Evolutionary conservation across 2,888 invertebrate genomes (phyloP).

Genomic region (Argyresthia goedartella): DNA sequence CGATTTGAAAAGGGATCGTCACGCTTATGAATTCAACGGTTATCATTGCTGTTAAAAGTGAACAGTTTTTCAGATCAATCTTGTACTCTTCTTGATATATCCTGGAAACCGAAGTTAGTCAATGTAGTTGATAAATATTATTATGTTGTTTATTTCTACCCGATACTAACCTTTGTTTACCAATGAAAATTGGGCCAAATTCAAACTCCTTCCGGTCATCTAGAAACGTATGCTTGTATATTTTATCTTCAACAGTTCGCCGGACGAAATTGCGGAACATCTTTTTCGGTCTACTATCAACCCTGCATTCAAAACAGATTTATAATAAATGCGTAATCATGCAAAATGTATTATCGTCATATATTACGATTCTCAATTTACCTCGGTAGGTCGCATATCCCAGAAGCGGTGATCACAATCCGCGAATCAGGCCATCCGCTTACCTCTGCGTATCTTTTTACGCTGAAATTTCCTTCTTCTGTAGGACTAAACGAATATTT

Average conservation of each 20-base stretch:
- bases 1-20: slow-evolving; percentile 51
- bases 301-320: slow-evolving; percentile 23
- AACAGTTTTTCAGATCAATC: slow-evolving; percentile 67
- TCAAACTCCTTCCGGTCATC: slow-evolving; percentile 54
- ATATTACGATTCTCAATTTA: slow-evolving; percentile 13
- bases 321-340: not conserved
- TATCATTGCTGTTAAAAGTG: slow-evolving; percentile 58
- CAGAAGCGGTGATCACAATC: slow-evolving; percentile 37
- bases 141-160: not conserved
- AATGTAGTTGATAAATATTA: not conserved
- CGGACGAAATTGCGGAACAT: slow-evolving; percentile 56
- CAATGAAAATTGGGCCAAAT: slow-evolving; percentile 59
- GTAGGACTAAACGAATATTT: slow-evolving; percentile 56
- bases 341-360: not conserved
- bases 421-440: slow-evolving; percentile 58
- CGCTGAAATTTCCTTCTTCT: slow-evolving; percentile 43
- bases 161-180: slow-evolving; percentile 32
- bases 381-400: slow-evolving; percentile 58
- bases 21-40: slow-evolving; percentile 52
- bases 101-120: slow-evolving; percentile 24
- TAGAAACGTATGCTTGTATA: slow-evolving; percentile 52
- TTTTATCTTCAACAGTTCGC: slow-evolving; percentile 40
- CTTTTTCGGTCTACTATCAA: slow-evolving; percentile 59
- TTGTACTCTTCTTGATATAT: slow-evolving; percentile 54
- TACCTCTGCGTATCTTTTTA: slow-evolving; percentile 54